Evolutionary conservation across 1,140 invertebrate species (phyloP).

Genomic region (Drosophila subpulchrella): DNA sequence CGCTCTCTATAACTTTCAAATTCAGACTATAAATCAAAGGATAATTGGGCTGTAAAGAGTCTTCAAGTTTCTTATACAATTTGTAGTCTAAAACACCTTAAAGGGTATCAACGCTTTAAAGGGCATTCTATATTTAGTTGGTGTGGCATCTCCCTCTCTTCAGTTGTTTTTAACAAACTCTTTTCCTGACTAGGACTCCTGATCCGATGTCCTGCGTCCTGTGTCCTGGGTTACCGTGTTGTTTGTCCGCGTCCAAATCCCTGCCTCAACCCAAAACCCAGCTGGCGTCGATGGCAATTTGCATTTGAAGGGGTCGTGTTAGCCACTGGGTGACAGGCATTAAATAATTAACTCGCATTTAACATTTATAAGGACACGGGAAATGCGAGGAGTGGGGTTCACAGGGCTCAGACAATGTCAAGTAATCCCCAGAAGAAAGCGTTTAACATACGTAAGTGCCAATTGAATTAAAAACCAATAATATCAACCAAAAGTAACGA

Average conservation of each 20-base stretch:
- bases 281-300: conserved; percentile 67
- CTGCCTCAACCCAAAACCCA: conserved; percentile 6
- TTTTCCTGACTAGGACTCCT: not conserved
- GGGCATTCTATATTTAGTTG: not conserved
- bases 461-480: conserved; percentile 78
- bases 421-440: conserved; percentile 68
- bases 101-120: no score
- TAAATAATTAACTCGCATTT: conserved; percentile 74
- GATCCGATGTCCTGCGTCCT: conserved; percentile 2
- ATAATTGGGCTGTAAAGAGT: no score
- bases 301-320: conserved; percentile 73
- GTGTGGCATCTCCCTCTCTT: no score
- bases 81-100: not conserved
- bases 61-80: no score
- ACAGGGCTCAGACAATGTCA: conserved; percentile 22
- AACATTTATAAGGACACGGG: conserved; percentile 47
- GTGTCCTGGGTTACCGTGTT: conserved; percentile 23
- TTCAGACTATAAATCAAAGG: not conserved
- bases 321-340: conserved; percentile 78
- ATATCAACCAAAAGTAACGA: conserved; percentile 63
- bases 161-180: not conserved
- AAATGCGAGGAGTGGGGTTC: not conserved
- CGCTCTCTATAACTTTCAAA: not conserved
- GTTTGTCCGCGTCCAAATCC: conserved; percentile 23
- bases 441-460: conserved; percentile 70